A percentile compares a stretch with the other conserved stretches of the same genome.
phyloP scores from a whole-genome alignment of 2,797 vertebrate genomes.

The Odontamblyopus rebecca region DNA sequence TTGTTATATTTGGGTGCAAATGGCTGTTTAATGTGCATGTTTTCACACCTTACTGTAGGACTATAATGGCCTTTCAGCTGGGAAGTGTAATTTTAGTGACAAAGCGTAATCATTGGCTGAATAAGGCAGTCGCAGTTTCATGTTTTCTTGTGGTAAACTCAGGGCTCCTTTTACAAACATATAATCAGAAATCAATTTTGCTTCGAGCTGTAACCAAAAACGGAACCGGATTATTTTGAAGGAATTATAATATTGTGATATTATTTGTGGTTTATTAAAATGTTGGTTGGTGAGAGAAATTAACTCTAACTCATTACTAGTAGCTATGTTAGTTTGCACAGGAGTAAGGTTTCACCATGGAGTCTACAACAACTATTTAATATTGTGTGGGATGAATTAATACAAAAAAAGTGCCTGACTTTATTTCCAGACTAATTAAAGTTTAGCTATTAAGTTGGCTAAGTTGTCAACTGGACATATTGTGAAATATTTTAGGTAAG shows the following conservation, averaged over 20 bases:
- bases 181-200: slow-evolving; percentile 56
- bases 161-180: slow-evolving; percentile 29
- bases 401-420: too few relatives aligned
- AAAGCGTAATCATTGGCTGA: slow-evolving; percentile 41
- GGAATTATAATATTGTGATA: slow-evolving; percentile 27
- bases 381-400: neutral
- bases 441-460: too few relatives aligned
- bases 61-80: slow-evolving; percentile 50
- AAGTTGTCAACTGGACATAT: too few relatives aligned
- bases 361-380: neutral
- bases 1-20: slow-evolving; percentile 56
- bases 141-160: slow-evolving; percentile 40
- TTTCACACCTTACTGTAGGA: slow-evolving; percentile 52
- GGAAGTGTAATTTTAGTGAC: slow-evolving; percentile 52
- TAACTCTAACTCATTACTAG: neutral
- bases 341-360: neutral
- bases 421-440: too few relatives aligned
- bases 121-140: slow-evolving; percentile 40
- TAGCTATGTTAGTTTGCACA: neutral
- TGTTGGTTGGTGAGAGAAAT: too few relatives aligned
- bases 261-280: neutral
- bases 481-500: too few relatives aligned
- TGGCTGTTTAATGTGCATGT: slow-evolving; percentile 60
- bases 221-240: slow-evolving; percentile 21
- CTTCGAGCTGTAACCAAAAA: slow-evolving; percentile 25